Percentiles rank a stretch among this genome's conserved stretches.
These are phyloP conservation scores for Xanthorhoe designata DNA, from an alignment of 2,888 invertebrate species.

Conservation along the genomic window DNA sequence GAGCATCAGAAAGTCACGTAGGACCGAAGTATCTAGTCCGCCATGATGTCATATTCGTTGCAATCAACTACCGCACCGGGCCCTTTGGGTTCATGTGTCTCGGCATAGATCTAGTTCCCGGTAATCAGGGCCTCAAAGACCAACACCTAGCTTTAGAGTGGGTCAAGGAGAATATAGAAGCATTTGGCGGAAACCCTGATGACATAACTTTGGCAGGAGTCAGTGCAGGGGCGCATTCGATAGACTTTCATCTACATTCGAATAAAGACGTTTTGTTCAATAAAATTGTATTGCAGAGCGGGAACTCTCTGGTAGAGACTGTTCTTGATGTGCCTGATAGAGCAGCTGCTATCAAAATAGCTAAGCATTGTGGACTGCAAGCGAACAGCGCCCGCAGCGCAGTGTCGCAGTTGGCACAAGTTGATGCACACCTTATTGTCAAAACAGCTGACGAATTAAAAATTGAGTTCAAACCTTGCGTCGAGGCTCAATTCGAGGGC, in stretches of 20 bases:
- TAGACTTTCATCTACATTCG: constrained; percentile 62
- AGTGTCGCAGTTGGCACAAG: constrained; percentile 47
- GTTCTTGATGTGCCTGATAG: constrained; percentile 50
- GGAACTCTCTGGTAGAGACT: constrained; percentile 50
- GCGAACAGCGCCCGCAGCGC: constrained; percentile 51
- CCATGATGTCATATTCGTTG: constrained; percentile 62
- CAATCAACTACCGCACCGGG: constrained; percentile 62
- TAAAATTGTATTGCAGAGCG: constrained; percentile 61
- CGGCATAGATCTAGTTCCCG: constrained; percentile 57
- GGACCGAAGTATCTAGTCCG: constrained; percentile 60
- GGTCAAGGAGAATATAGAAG: constrained; percentile 62
- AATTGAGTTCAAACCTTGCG: constrained; percentile 56
- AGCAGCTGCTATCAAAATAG: constrained; percentile 53
- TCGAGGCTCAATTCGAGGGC: constrained; percentile 58
- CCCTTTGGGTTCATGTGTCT: constrained; percentile 70
- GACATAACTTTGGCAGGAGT: constrained; percentile 61
- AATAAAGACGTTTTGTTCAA: constrained; percentile 54
- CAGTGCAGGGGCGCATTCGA: constrained; percentile 61
- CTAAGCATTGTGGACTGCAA: constrained; percentile 51
- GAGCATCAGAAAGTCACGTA: constrained; percentile 44
- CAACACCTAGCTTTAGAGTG: constrained; percentile 62
- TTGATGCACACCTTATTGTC: constrained; percentile 50
- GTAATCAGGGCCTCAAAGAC: constrained; percentile 69
- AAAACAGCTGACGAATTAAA: constrained; percentile 45
- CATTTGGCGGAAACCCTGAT: constrained; percentile 63